phyloP scores from a whole-genome alignment of 2,888 invertebrate species.

The Pandemis cinnamomeana region DNA sequence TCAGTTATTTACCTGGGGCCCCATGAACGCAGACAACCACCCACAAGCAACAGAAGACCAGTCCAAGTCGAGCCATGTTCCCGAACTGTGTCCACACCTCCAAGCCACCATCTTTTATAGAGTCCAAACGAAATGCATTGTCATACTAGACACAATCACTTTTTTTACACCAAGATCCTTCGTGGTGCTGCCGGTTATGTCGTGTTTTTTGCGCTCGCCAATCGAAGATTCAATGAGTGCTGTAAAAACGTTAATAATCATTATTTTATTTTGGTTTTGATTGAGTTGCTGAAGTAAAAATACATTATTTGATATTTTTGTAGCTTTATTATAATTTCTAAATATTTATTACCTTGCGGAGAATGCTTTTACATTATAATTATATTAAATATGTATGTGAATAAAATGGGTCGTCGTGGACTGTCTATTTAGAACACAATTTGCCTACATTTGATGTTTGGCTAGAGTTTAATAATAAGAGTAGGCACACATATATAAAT shows the following conservation, averaged over 20 bases:
- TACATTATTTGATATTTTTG: background rate
- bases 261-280: conserved; percentile 1
- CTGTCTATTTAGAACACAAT: no score
- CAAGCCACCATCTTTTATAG: background rate
- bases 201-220: background rate
- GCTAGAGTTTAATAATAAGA: no score
- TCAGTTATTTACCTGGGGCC: background rate
- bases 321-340: background rate
- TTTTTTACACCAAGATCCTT: conserved; percentile 7
- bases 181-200: background rate
- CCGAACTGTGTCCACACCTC: background rate
- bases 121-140: conserved; percentile 4
- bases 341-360: background rate
- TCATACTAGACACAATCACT: conserved; percentile 4
- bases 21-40: background rate
- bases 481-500: no score
- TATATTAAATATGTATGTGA: no score
- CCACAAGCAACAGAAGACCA: background rate
- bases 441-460: no score
- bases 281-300: background rate
- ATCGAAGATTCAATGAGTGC: conserved; percentile 8
- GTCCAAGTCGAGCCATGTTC: conserved; percentile 4
- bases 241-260: conserved; percentile 5
- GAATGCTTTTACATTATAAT: no score
- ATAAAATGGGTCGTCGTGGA: no score